Conservation (phyloP, 2,797 vertebrate genomes). For the Orientallactaga sibirica region DNA sequence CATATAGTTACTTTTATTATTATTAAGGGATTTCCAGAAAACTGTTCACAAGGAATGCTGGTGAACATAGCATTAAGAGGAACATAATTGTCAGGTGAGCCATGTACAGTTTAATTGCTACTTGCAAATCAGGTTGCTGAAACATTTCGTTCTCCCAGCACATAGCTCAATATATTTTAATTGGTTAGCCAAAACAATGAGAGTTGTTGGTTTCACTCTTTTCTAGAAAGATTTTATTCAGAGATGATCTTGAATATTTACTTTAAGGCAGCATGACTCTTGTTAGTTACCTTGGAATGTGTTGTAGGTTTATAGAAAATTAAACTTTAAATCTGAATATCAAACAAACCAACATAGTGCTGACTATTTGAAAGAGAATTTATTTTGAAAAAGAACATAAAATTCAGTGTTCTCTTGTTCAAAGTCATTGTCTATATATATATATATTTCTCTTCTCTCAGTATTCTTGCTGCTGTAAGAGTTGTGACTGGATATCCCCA, state of each 20-base stretch:
- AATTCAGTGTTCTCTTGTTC: neutral
- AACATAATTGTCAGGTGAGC: neutral
- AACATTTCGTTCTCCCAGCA: slow-evolving; percentile 23
- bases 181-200: slow-evolving; percentile 11
- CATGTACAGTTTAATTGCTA: neutral
- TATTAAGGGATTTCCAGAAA: slow-evolving; percentile 58
- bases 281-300: neutral
- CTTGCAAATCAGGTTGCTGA: neutral
- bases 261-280: slow-evolving; percentile 27
- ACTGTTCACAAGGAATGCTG: slow-evolving; percentile 29
- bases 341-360: neutral
- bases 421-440: neutral
- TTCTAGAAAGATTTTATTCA: slow-evolving; percentile 35
- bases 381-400: neutral
- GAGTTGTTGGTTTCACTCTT: neutral
- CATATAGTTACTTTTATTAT: slow-evolving; percentile 23
- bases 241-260: slow-evolving; percentile 35
- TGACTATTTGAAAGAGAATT: slow-evolving; percentile 42
- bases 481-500: neutral
- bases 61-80: slow-evolving; percentile 12
- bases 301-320: slow-evolving; percentile 35
- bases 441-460: neutral
- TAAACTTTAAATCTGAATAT: neutral
- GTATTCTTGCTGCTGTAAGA: neutral
- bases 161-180: neutral